These are phyloP conservation scores for Lordiphosa stackelbergi DNA, from an alignment of 1,140 invertebrate species.

Conservation along the genomic window DNA sequence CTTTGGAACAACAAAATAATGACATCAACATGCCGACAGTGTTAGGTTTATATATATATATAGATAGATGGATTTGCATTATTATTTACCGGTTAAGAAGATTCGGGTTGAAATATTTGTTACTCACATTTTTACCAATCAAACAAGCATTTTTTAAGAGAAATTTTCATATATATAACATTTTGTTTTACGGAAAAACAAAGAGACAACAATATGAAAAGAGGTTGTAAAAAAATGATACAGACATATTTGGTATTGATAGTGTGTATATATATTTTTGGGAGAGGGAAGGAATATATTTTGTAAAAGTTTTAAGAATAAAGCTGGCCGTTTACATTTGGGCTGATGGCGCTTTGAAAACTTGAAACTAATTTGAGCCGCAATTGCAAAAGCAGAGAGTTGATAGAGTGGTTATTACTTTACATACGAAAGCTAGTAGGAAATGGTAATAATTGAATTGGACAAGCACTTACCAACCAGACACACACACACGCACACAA, in stretches of 20 bases:
- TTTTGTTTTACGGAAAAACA: constrained; percentile 46
- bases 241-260: constrained; percentile 22
- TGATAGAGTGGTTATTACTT: constrained; percentile 4
- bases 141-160: constrained; percentile 76
- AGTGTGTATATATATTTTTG: constrained; percentile 10
- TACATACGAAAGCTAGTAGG: not conserved
- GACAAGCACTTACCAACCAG: constrained; percentile 12
- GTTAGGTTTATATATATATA: constrained; percentile 11
- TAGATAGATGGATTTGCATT: constrained; percentile 29
- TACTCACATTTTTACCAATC: constrained; percentile 77
- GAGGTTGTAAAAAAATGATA: constrained; percentile 40
- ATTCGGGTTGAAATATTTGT: constrained; percentile 68
- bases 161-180: constrained; percentile 69
- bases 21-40: constrained; percentile 61
- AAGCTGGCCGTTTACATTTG: constrained; percentile 5
- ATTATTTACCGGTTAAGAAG: constrained; percentile 60
- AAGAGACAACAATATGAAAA: constrained; percentile 47
- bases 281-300: constrained; percentile 3
- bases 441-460: constrained; percentile 30
- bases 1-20: constrained; percentile 20
- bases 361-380: not conserved
- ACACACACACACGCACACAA: constrained; percentile 7
- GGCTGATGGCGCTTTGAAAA: not conserved
- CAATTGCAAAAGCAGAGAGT: constrained; percentile 1
- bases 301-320: not conserved